Conservation (phyloP, 2,888 invertebrate genomes). For the Oxytorus armatus region DNA sequence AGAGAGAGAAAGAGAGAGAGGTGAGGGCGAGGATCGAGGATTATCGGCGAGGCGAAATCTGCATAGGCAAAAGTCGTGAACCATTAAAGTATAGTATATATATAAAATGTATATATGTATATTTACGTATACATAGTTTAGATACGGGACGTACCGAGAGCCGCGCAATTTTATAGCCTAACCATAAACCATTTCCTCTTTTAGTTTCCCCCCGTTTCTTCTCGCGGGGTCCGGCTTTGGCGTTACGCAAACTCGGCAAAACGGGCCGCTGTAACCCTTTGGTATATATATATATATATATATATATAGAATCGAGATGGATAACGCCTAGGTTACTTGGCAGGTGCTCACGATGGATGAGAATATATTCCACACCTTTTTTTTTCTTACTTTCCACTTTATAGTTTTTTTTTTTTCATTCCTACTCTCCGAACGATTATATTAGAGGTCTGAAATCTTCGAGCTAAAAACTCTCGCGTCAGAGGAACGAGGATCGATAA, state of each 20-base stretch:
- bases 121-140: conserved; percentile 30
- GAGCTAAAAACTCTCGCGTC: background rate
- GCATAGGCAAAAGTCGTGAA: conserved; percentile 82
- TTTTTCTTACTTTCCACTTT: conserved; percentile 3
- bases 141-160: conserved; percentile 47
- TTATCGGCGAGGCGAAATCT: conserved; percentile 81
- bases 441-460: conserved; percentile 27
- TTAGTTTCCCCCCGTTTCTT: conserved; percentile 51
- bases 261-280: too few relatives aligned
- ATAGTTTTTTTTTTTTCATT: conserved; percentile 6
- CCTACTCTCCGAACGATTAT: background rate
- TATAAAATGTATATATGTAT: conserved; percentile 61
- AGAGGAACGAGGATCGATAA: conserved; percentile 48
- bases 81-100: conserved; percentile 79
- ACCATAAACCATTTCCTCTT: conserved; percentile 71
- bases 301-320: conserved; percentile 1
- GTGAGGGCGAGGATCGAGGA: conserved; percentile 76
- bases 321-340: conserved; percentile 57
- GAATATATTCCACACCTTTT: conserved; percentile 36
- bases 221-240: conserved; percentile 52
- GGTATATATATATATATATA: background rate
- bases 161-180: conserved; percentile 65
- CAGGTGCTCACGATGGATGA: conserved; percentile 64
- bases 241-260: conserved; percentile 59
- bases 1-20: conserved; percentile 67